Evolutionary conservation across 2,113 vertebrate genomes (phyloP).

Genomic region (Drymodes brunneopygia): DNA sequence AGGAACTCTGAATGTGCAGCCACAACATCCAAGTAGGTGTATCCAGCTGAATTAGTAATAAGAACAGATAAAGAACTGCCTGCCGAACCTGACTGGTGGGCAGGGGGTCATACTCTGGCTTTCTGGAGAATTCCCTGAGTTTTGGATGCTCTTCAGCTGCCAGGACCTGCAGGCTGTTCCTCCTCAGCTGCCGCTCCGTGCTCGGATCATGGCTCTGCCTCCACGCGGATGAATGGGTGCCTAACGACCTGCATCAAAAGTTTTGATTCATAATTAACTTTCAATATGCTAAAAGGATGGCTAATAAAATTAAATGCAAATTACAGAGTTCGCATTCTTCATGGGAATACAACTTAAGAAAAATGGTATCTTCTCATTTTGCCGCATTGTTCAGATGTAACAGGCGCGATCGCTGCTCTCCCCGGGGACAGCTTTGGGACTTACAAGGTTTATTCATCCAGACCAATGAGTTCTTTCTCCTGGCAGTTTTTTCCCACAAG

Average conservation of each 20-base stretch:
- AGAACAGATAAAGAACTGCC: background rate
- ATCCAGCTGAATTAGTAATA: background rate
- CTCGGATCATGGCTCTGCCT: background rate
- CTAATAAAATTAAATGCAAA: background rate
- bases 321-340: background rate
- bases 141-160: background rate
- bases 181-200: background rate
- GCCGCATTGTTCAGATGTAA: background rate
- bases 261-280: background rate
- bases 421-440: background rate
- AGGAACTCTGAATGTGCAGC: background rate
- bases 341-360: background rate
- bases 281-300: background rate
- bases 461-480: background rate
- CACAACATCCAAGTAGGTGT: rapidly evolving
- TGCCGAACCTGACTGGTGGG: background rate
- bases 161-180: background rate
- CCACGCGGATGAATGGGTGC: rapidly evolving
- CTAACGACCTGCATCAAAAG: background rate
- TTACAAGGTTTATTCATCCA: background rate
- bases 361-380: background rate
- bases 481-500: background rate
- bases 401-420: background rate
- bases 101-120: background rate
- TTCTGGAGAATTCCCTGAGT: background rate